Evolutionary conservation across 2,888 invertebrate genomes (phyloP), one percentile per base, ranked within the genome.

Genomic region (Mylabris sibirica): DNA sequence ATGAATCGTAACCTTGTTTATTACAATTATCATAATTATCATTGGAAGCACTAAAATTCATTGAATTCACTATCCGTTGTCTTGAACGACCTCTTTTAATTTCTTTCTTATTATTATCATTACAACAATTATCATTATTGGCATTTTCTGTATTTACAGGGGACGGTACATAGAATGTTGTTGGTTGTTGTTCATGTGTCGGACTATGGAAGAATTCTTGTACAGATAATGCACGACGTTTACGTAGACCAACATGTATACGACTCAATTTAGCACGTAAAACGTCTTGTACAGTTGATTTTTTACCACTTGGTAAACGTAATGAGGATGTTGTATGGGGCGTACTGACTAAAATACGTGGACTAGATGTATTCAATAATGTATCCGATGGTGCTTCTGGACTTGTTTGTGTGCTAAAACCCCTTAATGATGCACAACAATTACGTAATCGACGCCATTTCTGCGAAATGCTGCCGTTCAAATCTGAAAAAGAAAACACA

Each of bases 401-500:
- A 72, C 87, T 88, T 24, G 86, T 85, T 70, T 88, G 88, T 5
- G 87, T 85, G 72, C 86, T 87, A 5, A 88, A 87, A 57, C 85
- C 83, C 62, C 84, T 79, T 68, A 85, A 78, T 11, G 89, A 88
- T 30, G 89, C 88, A 82, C 92, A 92, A 76, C 92, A 88, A 68
- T 92, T 88, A 35, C 92, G 88, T 70, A 93, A 86, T 79, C 91
- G 89, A 76, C 92, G 87, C 92, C 92, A 93, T 86, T 91, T 88
- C 83, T 92, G 92, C 62, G 92, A 91, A 74, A 93, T 87, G 80
- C 91, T 92, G 74, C 91, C 91, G 83, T 92, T 92, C 81, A 92
- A 87, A 83, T 92, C 92, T 92, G 88, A 76, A 82, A 89, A n/a
- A n/a, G n/a, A n/a, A 70, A 69, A 70, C 8, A 30, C 30, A n/a